These are phyloP conservation scores for Catalaphyllia jardinei DNA, from an alignment of 64 coral and sea anemone species.

Conservation along the genomic window DNA sequence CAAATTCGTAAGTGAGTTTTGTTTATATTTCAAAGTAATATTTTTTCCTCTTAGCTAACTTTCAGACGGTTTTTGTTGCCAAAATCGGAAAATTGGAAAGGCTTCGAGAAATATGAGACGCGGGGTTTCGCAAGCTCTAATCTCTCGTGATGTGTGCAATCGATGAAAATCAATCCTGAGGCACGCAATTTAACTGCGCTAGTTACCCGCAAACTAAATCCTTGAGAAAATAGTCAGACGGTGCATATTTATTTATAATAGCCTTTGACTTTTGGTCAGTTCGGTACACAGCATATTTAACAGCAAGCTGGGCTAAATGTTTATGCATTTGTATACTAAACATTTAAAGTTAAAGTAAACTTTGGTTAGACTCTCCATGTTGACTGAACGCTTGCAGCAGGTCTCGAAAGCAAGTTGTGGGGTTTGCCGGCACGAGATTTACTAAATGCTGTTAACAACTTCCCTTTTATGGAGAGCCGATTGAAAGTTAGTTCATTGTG, in stretches of 20 bases:
- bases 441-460: too few relatives aligned
- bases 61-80: not conserved
- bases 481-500: too few relatives aligned
- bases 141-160: not conserved
- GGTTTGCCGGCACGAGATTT: not conserved
- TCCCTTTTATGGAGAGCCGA: too few relatives aligned
- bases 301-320: slow-evolving; percentile 2
- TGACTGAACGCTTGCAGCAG: slow-evolving; percentile 32
- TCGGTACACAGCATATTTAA: not conserved
- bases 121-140: not conserved
- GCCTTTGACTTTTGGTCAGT: too few relatives aligned
- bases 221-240: not conserved
- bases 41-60: not conserved
- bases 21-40: not conserved
- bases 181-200: not conserved
- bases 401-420: not conserved
- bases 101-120: not conserved
- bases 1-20: not conserved
- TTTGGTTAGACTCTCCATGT: slow-evolving; percentile 30
- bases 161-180: not conserved
- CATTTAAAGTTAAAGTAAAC: slow-evolving; percentile 42
- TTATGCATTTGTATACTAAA: slow-evolving; percentile 11
- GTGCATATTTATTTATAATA: too few relatives aligned
- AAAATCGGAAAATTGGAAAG: not conserved
- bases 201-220: not conserved